phyloP scores from a whole-genome alignment of 64 coral and sea anemone species.

The Montipora sp. region DNA sequence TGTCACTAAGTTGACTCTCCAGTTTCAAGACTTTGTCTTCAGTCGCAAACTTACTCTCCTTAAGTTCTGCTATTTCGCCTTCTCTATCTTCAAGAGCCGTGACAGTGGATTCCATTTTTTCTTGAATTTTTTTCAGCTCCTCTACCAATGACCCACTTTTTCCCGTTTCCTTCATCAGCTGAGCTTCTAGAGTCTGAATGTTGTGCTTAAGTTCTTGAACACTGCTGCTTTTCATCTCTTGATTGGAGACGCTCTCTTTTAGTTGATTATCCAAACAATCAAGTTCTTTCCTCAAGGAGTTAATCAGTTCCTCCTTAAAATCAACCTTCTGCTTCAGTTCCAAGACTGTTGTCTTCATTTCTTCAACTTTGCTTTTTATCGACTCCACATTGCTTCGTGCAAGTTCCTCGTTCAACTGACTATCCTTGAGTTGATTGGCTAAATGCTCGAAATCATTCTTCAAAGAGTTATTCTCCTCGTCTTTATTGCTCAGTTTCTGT shows the following conservation, averaged over 20 bases:
- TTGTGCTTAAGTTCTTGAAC: slow-evolving; percentile 18
- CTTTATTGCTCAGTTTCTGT: neutral
- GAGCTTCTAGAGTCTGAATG: slow-evolving; percentile 31
- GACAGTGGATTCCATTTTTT: neutral
- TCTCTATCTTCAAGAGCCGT: neutral
- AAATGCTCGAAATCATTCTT: slow-evolving; percentile 27
- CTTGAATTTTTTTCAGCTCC: slow-evolving; percentile 1
- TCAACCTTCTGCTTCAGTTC: slow-evolving; percentile 24
- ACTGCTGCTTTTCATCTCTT: neutral
- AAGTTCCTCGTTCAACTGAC: neutral
- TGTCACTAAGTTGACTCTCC: slow-evolving; percentile 17
- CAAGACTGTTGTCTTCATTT: neutral
- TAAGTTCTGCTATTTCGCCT: slow-evolving; percentile 46
- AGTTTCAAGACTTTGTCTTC: slow-evolving; percentile 61
- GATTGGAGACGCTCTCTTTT: neutral
- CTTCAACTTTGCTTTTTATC: slow-evolving; percentile 5
- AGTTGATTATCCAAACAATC: slow-evolving; percentile 20
- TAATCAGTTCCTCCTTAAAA: neutral
- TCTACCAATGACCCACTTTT: neutral
- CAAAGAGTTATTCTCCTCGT: slow-evolving; percentile 16
- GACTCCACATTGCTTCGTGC: slow-evolving; percentile 24
- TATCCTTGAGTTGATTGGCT: neutral
- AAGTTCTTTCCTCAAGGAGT: slow-evolving; percentile 34
- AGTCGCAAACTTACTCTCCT: slow-evolving; percentile 2
- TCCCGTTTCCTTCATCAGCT: slow-evolving; percentile 9